Evolutionary conservation across 92 coral and sea anemone genomes (phyloP).

Genomic region (Meandrina meandrites): DNA sequence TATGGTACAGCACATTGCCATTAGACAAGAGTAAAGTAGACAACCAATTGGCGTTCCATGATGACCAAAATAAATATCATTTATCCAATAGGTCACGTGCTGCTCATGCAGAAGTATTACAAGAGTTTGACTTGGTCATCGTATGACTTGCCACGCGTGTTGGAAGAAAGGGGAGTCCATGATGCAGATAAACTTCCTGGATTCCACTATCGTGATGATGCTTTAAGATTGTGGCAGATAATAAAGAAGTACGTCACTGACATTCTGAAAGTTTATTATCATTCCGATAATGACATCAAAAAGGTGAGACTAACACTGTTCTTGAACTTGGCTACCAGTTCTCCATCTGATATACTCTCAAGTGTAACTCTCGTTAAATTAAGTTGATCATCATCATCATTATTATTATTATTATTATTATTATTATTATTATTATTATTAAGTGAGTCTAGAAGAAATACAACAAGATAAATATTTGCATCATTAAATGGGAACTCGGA

Average conservation of each 20-base stretch:
- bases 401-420: no score
- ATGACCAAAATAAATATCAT: neutral
- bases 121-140: conserved; percentile 25
- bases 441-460: no score
- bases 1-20: no score
- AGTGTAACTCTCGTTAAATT: no score
- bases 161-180: conserved; percentile 52
- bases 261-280: conserved; percentile 44
- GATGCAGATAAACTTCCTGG: conserved; percentile 45
- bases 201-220: conserved; percentile 59
- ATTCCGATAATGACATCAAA: conserved; percentile 11
- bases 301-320: neutral
- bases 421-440: no score
- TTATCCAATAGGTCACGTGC: conserved; percentile 7
- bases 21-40: no score
- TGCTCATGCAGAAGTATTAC: conserved; percentile 18
- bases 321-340: no score
- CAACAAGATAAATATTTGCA: no score
- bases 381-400: no score
- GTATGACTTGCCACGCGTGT: conserved; percentile 33
- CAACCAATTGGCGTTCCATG: no score
- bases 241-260: conserved; percentile 28
- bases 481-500: no score
- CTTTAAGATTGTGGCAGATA: conserved; percentile 49
- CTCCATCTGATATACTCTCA: no score